Base-by-base conservation (phyloP, 2,113 vertebrate species). In the Chaenocephalus aceratus region DNA sequence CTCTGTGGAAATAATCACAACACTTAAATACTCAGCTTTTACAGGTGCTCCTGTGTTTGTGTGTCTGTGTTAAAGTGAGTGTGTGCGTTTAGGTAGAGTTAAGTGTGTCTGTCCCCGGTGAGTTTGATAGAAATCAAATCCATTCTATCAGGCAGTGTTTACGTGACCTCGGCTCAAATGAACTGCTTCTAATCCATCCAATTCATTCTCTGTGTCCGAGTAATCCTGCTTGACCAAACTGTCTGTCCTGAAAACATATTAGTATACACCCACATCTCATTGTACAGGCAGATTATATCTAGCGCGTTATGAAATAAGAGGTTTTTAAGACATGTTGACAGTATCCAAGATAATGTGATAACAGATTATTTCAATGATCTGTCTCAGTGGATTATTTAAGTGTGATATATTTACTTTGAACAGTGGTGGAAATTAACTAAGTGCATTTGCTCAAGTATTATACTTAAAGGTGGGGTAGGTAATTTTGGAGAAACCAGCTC, bases 51-150 rank as follows among this genome's bases (percentile, higher is more conserved):
- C 21, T 56, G 30, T 77, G 64, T 68, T 60, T 63, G 65, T 14
- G 0, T 54, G 61, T 75, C 14, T 63, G 34, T 11, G 34, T 59
- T 44, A 10, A 23, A 63, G 68, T 81, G 78, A 30, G 75, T 52
- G 59, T 16, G 59, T 72, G 75, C 72, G 46, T 59, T 21, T 34
- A 18, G 48, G 74, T 71, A 15, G 63, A 57, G 23, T 79, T 75
- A 78, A 79, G 61, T 79, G 75, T 60, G 45, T 72, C 45, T 34
- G 52, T 88, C 82, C 79, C 77, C 6, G 10, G 75, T 54, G 79
- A 60, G 18, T 88, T 46, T 73, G 81, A 89, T 75, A 41, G 75
- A 83, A 86, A 86, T 86, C 79, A 74, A 81, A 91, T 74, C 66
- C 54, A 49, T 79, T 74, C 60, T 69, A 71, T 86, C 71, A 52